Evolutionary conservation across 2,888 invertebrate genomes (phyloP).

Genomic region (Macrophya annulata): DNA sequence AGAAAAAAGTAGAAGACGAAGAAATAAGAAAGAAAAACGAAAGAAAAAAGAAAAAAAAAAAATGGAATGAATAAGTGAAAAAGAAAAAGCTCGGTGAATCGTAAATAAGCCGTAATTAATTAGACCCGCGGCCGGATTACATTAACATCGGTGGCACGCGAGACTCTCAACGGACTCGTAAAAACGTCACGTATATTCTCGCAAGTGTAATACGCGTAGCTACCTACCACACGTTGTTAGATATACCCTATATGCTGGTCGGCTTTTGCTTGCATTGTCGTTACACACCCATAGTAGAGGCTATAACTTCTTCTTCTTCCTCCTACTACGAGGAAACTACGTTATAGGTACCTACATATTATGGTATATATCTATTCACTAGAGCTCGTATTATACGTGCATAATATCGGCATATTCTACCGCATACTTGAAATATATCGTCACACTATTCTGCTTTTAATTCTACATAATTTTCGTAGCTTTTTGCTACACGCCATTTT

Average conservation of each 20-base stretch:
- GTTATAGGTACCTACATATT: conserved; percentile 1
- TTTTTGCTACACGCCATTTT: conserved; percentile 18
- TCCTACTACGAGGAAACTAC: background rate
- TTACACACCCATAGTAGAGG: conserved; percentile 27
- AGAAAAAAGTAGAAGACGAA: background rate
- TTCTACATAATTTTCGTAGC: conserved; percentile 31
- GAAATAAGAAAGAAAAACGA: background rate
- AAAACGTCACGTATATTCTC: conserved; percentile 74
- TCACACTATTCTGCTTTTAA: conserved; percentile 21
- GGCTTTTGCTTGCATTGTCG: conserved; percentile 47
- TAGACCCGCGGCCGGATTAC: conserved; percentile 68
- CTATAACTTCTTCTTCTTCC: background rate
- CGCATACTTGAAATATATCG: background rate
- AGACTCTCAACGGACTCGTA: conserved; percentile 73
- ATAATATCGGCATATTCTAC: background rate
- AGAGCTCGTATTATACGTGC: background rate
- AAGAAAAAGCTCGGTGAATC: conserved; percentile 69
- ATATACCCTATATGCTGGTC: conserved; percentile 32
- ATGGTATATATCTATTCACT: background rate
- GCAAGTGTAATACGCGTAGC: conserved; percentile 60
- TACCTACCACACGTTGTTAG: conserved; percentile 66
- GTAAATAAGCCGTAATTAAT: conserved; percentile 75
- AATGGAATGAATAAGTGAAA: background rate
- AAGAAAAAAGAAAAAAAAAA: background rate
- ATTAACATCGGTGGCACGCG: conserved; percentile 72